phyloP scores from a whole-genome alignment of 92 coral and sea anemone genomes.

The Porites lobata region DNA sequence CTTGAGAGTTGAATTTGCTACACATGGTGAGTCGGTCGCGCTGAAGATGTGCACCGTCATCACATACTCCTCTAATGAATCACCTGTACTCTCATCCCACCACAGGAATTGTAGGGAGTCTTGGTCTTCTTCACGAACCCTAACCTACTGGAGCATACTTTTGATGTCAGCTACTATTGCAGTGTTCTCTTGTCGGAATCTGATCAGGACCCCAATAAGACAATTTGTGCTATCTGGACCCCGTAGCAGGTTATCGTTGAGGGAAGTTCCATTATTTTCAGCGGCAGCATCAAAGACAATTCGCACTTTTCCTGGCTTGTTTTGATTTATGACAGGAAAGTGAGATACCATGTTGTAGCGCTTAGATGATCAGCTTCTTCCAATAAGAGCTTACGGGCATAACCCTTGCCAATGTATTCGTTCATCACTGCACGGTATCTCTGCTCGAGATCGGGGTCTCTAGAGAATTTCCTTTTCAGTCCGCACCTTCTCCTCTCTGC shows the following conservation, averaged over 20 bases:
- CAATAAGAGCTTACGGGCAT: constrained; percentile 31
- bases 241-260: constrained; percentile 71
- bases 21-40: constrained; percentile 64
- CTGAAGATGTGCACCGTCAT: constrained; percentile 66
- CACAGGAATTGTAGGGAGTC: constrained; percentile 77
- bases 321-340: constrained; percentile 46
- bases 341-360: constrained; percentile 62
- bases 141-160: constrained; percentile 67
- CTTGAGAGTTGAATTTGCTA: constrained; percentile 59
- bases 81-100: constrained; percentile 56
- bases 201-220: constrained; percentile 64
- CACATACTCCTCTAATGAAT: constrained; percentile 53
- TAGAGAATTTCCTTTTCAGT: not conserved
- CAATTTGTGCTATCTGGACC: constrained; percentile 69
- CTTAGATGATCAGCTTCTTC: not conserved
- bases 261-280: constrained; percentile 64
- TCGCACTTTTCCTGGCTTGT: constrained; percentile 73
- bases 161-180: constrained; percentile 73
- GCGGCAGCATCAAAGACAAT: constrained; percentile 83
- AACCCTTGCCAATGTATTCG: constrained; percentile 48
- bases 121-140: constrained; percentile 43
- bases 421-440: constrained; percentile 49
- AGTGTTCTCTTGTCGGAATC: constrained; percentile 57
- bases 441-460: constrained; percentile 13
- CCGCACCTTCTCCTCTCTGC: constrained; percentile 29